A percentile compares a stretch with the other conserved stretches of the same genome.
Conservation (phyloP, 2,888 invertebrate genomes). For the Dasypogon diadema region DNA sequence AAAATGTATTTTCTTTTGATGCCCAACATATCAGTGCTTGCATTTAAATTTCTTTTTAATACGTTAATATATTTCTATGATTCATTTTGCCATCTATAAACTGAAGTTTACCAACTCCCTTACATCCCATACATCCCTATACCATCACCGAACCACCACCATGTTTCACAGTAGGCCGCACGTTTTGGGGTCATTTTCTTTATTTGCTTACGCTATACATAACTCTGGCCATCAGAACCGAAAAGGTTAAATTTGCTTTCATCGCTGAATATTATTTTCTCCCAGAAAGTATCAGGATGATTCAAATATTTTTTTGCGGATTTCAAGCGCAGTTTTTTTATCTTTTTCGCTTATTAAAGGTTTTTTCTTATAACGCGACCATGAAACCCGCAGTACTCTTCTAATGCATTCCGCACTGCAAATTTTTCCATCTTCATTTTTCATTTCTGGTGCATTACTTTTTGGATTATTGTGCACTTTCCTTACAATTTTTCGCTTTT, state of each 20-base stretch:
- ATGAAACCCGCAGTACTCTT: no score
- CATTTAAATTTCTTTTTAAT: background rate
- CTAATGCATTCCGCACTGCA: no score
- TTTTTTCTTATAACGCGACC: no score
- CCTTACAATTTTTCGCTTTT: no score
- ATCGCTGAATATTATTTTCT: background rate
- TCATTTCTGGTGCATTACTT: no score
- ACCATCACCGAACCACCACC: background rate
- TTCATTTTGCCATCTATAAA: background rate
- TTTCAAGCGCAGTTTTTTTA: no score
- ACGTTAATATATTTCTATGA: background rate
- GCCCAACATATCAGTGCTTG: background rate
- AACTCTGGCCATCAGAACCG: slow-evolving; percentile 1
- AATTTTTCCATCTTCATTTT: no score
- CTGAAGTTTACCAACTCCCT: no score
- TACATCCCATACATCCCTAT: background rate
- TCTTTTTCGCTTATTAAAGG: no score
- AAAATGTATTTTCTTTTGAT: background rate
- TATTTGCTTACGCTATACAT: background rate
- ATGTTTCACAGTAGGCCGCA: background rate
- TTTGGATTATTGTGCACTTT: no score
- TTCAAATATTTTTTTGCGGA: no score
- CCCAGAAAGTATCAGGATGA: no score
- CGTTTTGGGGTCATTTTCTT: background rate
- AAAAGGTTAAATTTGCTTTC: slow-evolving; percentile 2